Evolutionary conservation across 2,888 invertebrate species (phyloP).

Genomic region (Brenthis hecate): DNA sequence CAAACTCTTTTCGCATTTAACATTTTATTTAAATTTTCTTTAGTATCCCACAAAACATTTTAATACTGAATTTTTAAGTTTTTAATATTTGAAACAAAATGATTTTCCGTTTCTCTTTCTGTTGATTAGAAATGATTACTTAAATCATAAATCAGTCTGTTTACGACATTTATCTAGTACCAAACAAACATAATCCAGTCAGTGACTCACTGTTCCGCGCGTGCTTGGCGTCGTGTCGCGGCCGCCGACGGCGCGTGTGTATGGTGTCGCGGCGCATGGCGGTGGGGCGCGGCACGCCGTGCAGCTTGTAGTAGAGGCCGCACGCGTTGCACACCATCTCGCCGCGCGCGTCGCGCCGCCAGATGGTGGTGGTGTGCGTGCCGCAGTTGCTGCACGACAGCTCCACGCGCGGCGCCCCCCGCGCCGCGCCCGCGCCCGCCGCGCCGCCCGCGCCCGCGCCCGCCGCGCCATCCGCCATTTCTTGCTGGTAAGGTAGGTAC

Average conservation of each 20-base stretch:
- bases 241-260: constrained; percentile 94
- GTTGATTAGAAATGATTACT: no score
- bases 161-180: no score
- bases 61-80: no score
- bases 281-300: constrained; percentile 95
- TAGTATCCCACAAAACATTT: no score
- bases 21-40: no score
- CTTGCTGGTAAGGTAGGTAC: constrained; percentile 17
- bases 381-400: constrained; percentile 97
- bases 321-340: constrained; percentile 99
- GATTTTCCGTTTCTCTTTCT: no score
- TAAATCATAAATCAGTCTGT: no score
- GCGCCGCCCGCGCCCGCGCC: constrained; percentile 39
- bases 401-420: constrained; percentile 85
- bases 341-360: constrained; percentile 97
- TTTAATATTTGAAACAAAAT: no score
- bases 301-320: constrained; percentile 98
- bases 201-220: constrained; percentile 73
- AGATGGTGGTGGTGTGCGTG: constrained; percentile 98
- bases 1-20: no score
- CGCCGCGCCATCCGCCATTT: constrained; percentile 37
- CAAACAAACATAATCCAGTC: background rate
- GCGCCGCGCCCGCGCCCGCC: constrained; percentile 39
- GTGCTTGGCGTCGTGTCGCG: constrained; percentile 86
- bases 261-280: constrained; percentile 98